Evolutionary conservation across 2,113 vertebrate species (phyloP).

Genomic region (Bos indicus): DNA sequence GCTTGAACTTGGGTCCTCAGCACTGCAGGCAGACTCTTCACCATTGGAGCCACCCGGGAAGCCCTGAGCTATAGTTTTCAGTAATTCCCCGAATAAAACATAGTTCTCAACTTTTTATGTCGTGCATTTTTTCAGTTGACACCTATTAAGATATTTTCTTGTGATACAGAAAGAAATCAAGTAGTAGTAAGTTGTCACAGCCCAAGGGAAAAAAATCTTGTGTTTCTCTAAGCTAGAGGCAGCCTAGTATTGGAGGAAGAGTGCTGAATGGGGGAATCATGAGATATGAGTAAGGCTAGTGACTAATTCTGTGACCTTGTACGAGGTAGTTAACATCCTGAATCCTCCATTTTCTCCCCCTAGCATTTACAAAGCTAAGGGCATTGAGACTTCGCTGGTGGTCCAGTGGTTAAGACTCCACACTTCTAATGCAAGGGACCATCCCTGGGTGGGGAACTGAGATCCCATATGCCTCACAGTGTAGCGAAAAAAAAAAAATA

Average conservation of each 20-base stretch:
- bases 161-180: background rate
- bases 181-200: background rate
- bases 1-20: background rate
- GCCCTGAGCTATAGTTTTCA: background rate
- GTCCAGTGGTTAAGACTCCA: background rate
- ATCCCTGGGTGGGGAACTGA: background rate
- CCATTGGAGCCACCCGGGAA: background rate
- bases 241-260: background rate
- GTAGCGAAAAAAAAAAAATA: background rate
- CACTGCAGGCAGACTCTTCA: background rate
- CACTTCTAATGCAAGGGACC: background rate
- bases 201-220: background rate
- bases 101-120: background rate
- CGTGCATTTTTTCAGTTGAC: background rate
- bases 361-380: background rate
- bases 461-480: background rate
- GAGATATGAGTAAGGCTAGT: background rate
- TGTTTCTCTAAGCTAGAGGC: background rate
- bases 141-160: background rate
- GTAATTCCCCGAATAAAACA: background rate
- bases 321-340: background rate
- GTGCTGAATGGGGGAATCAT: background rate
- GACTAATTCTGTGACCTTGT: constrained; percentile 3
- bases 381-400: background rate
- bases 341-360: background rate